Conservation (phyloP, 2,113 vertebrate genomes). For the Vireo altiloquus region DNA sequence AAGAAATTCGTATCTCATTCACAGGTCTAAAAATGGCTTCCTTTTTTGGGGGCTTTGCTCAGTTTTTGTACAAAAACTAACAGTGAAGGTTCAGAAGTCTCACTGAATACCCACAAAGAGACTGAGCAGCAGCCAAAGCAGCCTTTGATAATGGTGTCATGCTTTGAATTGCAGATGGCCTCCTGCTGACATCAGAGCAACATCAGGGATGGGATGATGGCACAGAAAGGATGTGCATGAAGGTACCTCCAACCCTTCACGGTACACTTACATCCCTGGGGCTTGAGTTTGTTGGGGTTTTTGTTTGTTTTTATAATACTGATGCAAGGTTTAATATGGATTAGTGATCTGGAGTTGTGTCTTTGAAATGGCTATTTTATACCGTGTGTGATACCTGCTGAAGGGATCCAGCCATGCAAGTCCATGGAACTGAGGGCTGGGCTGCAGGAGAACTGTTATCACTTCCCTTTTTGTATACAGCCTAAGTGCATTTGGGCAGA, state of each 20-base stretch:
- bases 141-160: not conserved
- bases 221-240: not conserved
- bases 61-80: not conserved
- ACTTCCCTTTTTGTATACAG: not conserved
- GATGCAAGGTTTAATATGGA: not conserved
- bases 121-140: not conserved
- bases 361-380: not conserved
- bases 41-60: not conserved
- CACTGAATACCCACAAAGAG: not conserved
- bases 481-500: not conserved
- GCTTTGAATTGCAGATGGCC: not conserved
- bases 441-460: not conserved
- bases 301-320: not conserved
- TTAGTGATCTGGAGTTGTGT: not conserved
- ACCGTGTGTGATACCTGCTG: not conserved
- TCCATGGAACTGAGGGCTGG: not conserved
- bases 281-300: not conserved
- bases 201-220: not conserved
- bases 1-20: not conserved
- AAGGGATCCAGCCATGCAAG: not conserved
- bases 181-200: not conserved
- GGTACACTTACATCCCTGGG: not conserved
- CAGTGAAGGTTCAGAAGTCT: not conserved
- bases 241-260: not conserved
- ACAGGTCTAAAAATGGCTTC: not conserved